These are phyloP conservation scores for Tetragonula carbonaria DNA, from an alignment of 2,888 invertebrate genomes.

Conservation along the genomic window DNA sequence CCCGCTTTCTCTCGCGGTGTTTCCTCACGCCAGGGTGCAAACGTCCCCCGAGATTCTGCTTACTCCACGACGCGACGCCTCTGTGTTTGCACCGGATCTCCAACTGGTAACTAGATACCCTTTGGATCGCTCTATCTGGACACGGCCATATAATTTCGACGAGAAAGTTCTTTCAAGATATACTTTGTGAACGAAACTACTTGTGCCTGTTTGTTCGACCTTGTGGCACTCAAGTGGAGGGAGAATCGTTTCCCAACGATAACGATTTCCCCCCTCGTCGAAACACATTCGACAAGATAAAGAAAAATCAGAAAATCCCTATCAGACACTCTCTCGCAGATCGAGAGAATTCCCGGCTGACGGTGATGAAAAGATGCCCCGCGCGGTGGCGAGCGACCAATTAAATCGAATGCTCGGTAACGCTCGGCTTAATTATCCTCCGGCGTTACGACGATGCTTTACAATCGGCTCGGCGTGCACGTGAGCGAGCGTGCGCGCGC, in stretches of 20 bases:
- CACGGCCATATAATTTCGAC: neutral
- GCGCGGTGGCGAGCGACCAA: slow-evolving; percentile 27
- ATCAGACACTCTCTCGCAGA: neutral
- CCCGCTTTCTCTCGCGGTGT: neutral
- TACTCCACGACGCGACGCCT: slow-evolving; percentile 51
- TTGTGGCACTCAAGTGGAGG: neutral
- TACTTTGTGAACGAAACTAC: neutral
- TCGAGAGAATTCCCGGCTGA: neutral
- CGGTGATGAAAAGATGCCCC: slow-evolving; percentile 40
- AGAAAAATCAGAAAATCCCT: no score
- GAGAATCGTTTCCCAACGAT: neutral
- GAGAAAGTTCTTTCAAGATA: neutral
- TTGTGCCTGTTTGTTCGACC: neutral
- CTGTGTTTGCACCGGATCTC: slow-evolving; percentile 25
- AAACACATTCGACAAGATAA: neutral
- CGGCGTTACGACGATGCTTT: slow-evolving; percentile 58
- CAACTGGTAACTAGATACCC: slow-evolving; percentile 31
- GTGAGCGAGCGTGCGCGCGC: neutral
- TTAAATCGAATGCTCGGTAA: slow-evolving; percentile 46
- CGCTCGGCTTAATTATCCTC: slow-evolving; percentile 45
- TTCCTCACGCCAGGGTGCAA: slow-evolving; percentile 55
- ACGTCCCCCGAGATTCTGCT: slow-evolving; percentile 64
- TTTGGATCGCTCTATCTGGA: neutral
- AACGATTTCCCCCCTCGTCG: no score
- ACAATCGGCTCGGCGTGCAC: slow-evolving; percentile 57